Conservation (phyloP, 2,113 vertebrate genomes). For the Quiscalus mexicanus region DNA sequence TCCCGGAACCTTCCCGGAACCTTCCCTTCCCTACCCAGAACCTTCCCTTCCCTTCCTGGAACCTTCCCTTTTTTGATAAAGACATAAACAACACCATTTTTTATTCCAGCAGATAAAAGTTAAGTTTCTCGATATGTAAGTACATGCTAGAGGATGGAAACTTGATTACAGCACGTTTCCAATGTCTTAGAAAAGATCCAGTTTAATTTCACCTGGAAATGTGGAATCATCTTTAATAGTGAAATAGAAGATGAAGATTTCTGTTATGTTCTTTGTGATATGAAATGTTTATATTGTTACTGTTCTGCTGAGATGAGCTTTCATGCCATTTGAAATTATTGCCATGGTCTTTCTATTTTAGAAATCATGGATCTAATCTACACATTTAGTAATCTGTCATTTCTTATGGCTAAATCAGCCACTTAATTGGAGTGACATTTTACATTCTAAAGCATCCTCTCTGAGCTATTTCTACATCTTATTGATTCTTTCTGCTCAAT, state of each 20-base stretch:
- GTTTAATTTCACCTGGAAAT: not conserved
- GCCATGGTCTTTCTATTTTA: not conserved
- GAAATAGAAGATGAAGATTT: not conserved
- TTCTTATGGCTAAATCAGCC: not conserved
- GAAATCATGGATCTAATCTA: not conserved
- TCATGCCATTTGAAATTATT: not conserved
- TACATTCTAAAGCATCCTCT: not conserved
- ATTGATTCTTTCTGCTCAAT: constrained; percentile 6
- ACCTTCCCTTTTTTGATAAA: not conserved
- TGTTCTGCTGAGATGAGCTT: not conserved
- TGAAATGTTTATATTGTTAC: not conserved
- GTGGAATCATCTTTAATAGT: not conserved
- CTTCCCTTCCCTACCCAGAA: no score
- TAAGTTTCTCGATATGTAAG: not conserved
- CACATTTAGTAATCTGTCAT: not conserved
- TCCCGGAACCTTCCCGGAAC: no score
- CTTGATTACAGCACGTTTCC: not conserved
- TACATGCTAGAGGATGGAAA: not conserved
- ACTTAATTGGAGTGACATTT: not conserved
- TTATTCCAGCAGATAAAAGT: not conserved
- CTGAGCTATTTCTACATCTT: not conserved
- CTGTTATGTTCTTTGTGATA: not conserved
- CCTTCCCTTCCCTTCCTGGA: no score
- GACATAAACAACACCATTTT: not conserved
- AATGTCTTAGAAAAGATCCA: not conserved